These are phyloP conservation scores for Condylura cristata DNA, from an alignment of 2,113 vertebrate species.

Conservation along the genomic window DNA sequence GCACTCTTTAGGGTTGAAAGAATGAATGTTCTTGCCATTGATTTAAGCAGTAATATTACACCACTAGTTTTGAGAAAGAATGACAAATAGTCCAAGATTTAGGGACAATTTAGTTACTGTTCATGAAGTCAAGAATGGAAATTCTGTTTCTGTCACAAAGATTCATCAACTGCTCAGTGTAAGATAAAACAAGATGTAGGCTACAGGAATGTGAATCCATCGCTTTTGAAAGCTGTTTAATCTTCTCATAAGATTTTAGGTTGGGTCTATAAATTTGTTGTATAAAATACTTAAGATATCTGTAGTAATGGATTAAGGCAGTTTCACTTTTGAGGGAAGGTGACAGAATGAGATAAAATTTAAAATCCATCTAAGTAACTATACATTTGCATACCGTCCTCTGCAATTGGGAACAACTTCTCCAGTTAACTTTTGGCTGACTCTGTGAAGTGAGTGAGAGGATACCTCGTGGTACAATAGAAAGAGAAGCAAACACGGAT, in stretches of 20 bases:
- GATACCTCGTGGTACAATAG: too few species aligned
- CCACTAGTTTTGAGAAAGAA: neutral
- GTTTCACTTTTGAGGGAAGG: neutral
- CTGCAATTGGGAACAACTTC: neutral
- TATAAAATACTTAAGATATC: neutral
- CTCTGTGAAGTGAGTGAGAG: neutral
- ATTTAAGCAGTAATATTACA: neutral
- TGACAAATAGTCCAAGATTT: neutral
- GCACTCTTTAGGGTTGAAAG: neutral
- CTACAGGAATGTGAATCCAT: fast-evolving
- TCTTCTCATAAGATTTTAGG: neutral
- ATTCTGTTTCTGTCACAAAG: neutral
- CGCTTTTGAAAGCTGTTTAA: neutral
- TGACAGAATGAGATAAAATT: neutral
- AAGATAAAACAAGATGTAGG: neutral
- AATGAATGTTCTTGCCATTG: neutral
- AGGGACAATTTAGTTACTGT: neutral
- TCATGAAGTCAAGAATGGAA: neutral
- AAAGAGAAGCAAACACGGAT: neutral
- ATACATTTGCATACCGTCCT: neutral
- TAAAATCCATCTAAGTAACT: neutral
- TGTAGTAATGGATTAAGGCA: neutral
- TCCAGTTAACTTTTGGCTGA: neutral
- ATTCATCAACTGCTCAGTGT: neutral
- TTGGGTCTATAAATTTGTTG: neutral